Evolutionary conservation across 2,113 vertebrate species (phyloP).

Genomic region (Arizona elegans): DNA sequence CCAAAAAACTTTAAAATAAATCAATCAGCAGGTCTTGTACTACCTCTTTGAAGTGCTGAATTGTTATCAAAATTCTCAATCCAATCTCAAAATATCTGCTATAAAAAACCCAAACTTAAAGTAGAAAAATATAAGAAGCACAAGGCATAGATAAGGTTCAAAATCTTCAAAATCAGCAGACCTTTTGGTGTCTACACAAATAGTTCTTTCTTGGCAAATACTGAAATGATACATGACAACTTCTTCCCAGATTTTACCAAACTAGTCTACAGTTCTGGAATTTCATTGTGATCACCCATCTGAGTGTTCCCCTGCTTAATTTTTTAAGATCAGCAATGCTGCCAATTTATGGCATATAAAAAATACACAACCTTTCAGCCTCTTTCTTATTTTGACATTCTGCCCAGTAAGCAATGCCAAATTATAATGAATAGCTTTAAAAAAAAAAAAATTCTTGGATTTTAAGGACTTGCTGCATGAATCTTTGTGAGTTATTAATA

Average conservation of each 20-base stretch:
- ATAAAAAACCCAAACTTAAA: not conserved
- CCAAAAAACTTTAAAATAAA: not conserved
- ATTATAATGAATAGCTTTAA: not conserved
- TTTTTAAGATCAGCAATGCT: not conserved
- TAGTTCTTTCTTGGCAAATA: not conserved
- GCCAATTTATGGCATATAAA: not conserved
- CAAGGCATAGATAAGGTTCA: not conserved
- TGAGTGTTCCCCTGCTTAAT: not conserved
- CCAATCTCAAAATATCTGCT: not conserved
- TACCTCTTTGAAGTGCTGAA: not conserved
- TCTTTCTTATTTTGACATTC: not conserved
- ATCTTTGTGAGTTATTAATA: not conserved
- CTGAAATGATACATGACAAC: not conserved
- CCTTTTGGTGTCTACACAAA: not conserved
- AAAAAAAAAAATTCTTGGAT: not conserved
- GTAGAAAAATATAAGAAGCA: not conserved
- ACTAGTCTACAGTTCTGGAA: not conserved
- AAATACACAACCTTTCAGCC: not conserved
- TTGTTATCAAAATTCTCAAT: not conserved
- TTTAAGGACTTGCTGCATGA: not conserved
- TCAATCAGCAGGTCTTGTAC: not conserved
- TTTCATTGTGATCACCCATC: not conserved
- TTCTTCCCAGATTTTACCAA: not conserved
- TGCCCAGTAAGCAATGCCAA: not conserved
- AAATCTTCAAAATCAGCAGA: not conserved